Evolutionary conservation across 2,797 vertebrate genomes (phyloP), one percentile per base, ranked within the genome.

Genomic region (Pseudomugil gertrudae): DNA sequence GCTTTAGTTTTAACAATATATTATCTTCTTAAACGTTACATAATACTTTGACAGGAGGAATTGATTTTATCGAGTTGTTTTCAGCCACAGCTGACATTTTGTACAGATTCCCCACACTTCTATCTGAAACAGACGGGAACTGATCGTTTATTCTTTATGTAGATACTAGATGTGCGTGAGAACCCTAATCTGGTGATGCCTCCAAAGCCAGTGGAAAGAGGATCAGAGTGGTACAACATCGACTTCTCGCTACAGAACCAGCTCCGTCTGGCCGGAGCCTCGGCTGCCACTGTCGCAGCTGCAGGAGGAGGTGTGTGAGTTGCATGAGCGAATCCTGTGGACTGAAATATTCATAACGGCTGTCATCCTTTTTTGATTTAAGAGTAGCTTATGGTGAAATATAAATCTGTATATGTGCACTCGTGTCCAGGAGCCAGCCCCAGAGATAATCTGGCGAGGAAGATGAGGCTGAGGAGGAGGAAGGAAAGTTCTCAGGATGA

Each of bases 241-340:
- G 98, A 99, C 91, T 99, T 99, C 91, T 99, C 98, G 0, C 92
- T 99, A 47, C 98, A 96, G 90, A 99, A 99, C 92, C 98, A 99
- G 87, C 94, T 99, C 26, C 95, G 96, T 21, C 91, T 98, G 86
- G 98, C 98, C 0, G 98, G 98, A 0, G 98, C 98, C 5, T 98
- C 98, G 0, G 96, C 98, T 0, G 98, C 97, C 9, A 96, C 95
- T 0, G 96, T 98, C 0, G 98, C 97, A 0, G 97, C 98, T 0
- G 97, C 97, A 0, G 96, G 94, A 0, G 96, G 95, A 29, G 96
- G 97, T 95, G 15, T 32, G 79, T 54, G 35, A 35, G 17, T 62
- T 10, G 8, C 1, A 4, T n/a, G 7, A 32, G 7, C 29, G 47
- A 1, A 29, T 9, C 38, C 10, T 15, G 4, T n/a, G 29, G 27